Base-by-base conservation (phyloP, 2,888 invertebrate species). In the Encarsia formosa region DNA sequence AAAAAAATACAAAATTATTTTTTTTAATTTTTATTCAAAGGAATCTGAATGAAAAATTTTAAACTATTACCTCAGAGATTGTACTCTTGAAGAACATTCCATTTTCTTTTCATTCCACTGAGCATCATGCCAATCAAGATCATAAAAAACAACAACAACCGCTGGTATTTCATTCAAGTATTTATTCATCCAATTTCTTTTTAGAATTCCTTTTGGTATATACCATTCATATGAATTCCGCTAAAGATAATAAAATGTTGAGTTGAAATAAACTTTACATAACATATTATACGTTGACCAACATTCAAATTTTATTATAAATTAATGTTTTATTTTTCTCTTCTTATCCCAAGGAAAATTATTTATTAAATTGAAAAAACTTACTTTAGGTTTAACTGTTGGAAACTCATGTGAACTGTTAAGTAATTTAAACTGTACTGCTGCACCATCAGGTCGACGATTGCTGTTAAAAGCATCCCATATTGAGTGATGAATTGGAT, bases 51-150 rank as follows among this genome's bases (percentile, higher is more conserved):
- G 26, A 26, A 26, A 26, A 26, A 8, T 26, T 26, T 26, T 26
- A 11, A 26, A 26, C 26, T 18, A 66, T 53, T 76, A 83, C 77
- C 83, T 81, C 54, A 90, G 79, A 1, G 86, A 85, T 71, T 94
- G 91, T 26, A 97, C 88, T 63, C 88, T 81, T 1, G 90, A 89
- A 8, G 93, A 89, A 75, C 95, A 96, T 73, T 96, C 96, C 64
- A 91, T 86, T 68, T 92, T 91, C 70, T 91, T 95, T 62, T 97
- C 97, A 62, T 88, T 88, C 96, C 97, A 98, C 58, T 86, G 83
- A 0, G 83, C 79, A 75, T 97, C 96, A 70, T 92, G 91, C 98
- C 98, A 99, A 75, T 98, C 97, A 69, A 98, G 82, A 67, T 99
- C 97, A 73, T 91, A 92, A 75, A 98, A 99, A 56, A 96, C 82